phyloP scores from a whole-genome alignment of 2,888 invertebrate genomes.

The Pherbina coryleti region DNA sequence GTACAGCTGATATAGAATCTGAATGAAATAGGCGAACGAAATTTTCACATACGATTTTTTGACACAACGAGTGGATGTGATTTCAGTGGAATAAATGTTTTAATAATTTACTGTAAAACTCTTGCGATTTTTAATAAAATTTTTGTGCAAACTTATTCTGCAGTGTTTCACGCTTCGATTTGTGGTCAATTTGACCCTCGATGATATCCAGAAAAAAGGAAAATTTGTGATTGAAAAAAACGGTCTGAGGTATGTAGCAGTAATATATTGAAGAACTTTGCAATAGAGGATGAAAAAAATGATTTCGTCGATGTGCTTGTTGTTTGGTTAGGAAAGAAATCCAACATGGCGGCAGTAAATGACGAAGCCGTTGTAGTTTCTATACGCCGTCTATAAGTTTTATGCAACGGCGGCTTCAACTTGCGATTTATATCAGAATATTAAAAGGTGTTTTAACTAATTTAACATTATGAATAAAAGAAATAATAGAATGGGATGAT shows the following conservation, averaged over 20 bases:
- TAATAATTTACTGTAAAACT: conserved; percentile 42
- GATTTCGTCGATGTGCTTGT: not conserved
- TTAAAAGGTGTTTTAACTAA: not conserved
- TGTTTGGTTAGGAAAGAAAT: conserved; percentile 31
- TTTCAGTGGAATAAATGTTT: conserved; percentile 43
- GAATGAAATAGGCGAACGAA: conserved; percentile 34
- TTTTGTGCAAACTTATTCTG: conserved; percentile 43
- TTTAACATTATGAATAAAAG: not conserved
- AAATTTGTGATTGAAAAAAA: conserved; percentile 76
- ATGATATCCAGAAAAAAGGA: conserved; percentile 73
- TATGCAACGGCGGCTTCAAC: not conserved
- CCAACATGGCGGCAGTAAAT: conserved; percentile 61
- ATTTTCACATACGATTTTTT: conserved; percentile 43
- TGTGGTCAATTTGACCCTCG: conserved; percentile 59
- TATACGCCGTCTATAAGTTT: conserved; percentile 48
- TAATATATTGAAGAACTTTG: conserved; percentile 21
- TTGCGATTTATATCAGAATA: not conserved
- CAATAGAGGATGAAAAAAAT: not conserved
- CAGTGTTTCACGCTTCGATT: conserved; percentile 59
- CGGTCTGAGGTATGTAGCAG: conserved; percentile 73
- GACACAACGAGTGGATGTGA: conserved; percentile 34
- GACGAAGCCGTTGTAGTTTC: conserved; percentile 71
- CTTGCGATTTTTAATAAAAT: conserved; percentile 45
- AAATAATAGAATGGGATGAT: too few species aligned
- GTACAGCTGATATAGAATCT: conserved; percentile 33